Base-by-base conservation (phyloP, 2,113 vertebrate genomes). In the Shinisaurus crocodilurus region DNA sequence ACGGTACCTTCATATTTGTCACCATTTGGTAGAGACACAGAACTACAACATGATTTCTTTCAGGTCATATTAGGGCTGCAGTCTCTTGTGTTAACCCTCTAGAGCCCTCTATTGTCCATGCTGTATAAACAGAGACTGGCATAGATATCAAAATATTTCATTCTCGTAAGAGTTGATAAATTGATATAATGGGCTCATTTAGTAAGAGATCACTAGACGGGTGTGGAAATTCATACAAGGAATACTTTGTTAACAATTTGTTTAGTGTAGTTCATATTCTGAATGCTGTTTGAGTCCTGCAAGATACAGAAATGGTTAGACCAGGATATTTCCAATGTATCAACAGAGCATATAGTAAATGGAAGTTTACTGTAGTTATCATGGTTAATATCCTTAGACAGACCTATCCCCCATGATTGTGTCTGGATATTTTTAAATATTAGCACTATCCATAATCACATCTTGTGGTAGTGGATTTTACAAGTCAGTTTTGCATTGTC, bases 81-180 rank as follows among this genome's bases (percentile, higher is more conserved):
- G 75, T 70, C 20, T 94, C 82, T 72, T 77, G 69, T 32, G 87
- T 70, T 43, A 86, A 80, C 29, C 20, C 75, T 87, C 57, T 89
- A 77, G 85, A 72, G 48, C 67, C 25, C 91, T 3, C 18, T 82
- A 48, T 57, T 1, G 9, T 48, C 29, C 9, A 76, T 88, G 1
- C 85, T 94, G 85, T 86, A 77, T 91, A 89, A 94, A 90, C 34
- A 87, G 45, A 25, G 0, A 65, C 10, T 50, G 77, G 79, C 83
- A 65, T 16, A 48, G 5, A 0, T 83, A 67, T 87, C 86, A 40
- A 1, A 82, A 63, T 76, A 93, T 50, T 48, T 79, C 88, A 76
- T 85, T 92, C 34, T 75, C 37, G 6, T 88, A 70, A 89, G 86
- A 60, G 12, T 63, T 23, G 20, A 15, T 63, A 63, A 63, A 15